phyloP scores from a whole-genome alignment of 2,113 vertebrate genomes.

The Crocuta crocuta region DNA sequence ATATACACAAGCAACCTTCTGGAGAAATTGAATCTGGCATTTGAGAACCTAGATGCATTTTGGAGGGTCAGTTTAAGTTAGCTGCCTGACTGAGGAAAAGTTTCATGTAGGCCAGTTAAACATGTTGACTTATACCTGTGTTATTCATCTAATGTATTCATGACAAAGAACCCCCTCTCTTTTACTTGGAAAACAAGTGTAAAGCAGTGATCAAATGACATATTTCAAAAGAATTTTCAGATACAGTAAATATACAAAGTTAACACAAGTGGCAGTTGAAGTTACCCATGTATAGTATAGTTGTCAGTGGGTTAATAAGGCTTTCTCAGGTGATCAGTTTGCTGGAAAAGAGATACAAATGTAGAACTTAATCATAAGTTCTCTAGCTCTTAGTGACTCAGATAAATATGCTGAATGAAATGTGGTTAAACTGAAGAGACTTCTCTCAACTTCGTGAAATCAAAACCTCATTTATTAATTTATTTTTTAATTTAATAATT shows the following conservation, averaged over 20 bases:
- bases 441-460: background rate
- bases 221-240: slow-evolving; percentile 9
- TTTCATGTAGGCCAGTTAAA: background rate
- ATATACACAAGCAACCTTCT: background rate
- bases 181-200: slow-evolving; percentile 41
- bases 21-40: slow-evolving; percentile 37
- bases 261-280: background rate
- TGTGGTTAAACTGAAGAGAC: background rate
- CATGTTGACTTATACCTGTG: background rate
- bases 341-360: background rate
- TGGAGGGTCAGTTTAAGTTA: background rate
- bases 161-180: background rate
- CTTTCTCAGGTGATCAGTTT: background rate
- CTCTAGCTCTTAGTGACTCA: background rate
- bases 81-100: background rate
- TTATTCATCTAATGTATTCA: background rate
- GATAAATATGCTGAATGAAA: slow-evolving; percentile 34
- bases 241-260: background rate
- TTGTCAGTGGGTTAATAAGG: background rate
- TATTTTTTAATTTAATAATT: slow-evolving; percentile 26
- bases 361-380: background rate
- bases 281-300: background rate
- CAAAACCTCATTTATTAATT: slow-evolving; percentile 1
- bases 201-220: background rate
- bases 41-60: background rate